Evolutionary conservation across 2,888 invertebrate genomes (phyloP).

Genomic region (Caenorhabditis becei): DNA sequence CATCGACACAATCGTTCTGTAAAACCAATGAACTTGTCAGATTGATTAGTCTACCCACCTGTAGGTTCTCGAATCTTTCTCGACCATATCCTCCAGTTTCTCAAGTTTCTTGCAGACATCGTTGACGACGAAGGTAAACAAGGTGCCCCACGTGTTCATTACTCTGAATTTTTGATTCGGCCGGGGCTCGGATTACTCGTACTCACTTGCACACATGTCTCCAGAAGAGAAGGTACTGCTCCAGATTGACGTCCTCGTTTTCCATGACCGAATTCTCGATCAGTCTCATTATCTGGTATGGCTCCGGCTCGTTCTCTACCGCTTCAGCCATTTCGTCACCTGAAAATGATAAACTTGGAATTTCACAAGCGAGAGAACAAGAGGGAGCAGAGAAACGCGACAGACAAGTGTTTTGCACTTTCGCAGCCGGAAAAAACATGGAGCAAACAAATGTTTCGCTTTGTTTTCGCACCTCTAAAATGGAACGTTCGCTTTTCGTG

Average conservation of each 20-base stretch:
- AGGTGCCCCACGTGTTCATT: conserved; percentile 48
- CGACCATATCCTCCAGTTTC: too few species aligned
- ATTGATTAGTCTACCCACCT: neutral
- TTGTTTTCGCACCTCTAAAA: conserved; percentile 10
- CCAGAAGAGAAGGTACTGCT: conserved; percentile 50
- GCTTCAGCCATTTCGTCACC: conserved; percentile 2
- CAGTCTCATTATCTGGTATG: conserved; percentile 35
- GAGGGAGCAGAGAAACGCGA: conserved; percentile 6
- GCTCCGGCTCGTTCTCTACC: conserved; percentile 35
- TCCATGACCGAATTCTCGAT: conserved; percentile 27
- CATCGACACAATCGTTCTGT: conserved; percentile 47
- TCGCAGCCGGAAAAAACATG: conserved; percentile 11
- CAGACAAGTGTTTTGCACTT: conserved; percentile 20
- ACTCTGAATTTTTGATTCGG: conserved; percentile 29
- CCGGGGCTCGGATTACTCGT: neutral
- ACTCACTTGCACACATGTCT: conserved; percentile 48
- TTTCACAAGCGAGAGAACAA: neutral
- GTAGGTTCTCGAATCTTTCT: conserved; percentile 40
- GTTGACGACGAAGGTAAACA: conserved; percentile 52
- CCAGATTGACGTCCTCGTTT: conserved; percentile 40
- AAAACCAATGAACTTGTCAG: neutral
- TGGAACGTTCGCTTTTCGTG: conserved; percentile 11
- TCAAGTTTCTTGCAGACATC: conserved; percentile 50
- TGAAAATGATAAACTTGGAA: neutral
- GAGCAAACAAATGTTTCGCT: conserved; percentile 26